Evolutionary conservation across 2,888 invertebrate genomes (phyloP), one percentile per base, ranked within the genome.

Genomic region (Geophilus truncorum): DNA sequence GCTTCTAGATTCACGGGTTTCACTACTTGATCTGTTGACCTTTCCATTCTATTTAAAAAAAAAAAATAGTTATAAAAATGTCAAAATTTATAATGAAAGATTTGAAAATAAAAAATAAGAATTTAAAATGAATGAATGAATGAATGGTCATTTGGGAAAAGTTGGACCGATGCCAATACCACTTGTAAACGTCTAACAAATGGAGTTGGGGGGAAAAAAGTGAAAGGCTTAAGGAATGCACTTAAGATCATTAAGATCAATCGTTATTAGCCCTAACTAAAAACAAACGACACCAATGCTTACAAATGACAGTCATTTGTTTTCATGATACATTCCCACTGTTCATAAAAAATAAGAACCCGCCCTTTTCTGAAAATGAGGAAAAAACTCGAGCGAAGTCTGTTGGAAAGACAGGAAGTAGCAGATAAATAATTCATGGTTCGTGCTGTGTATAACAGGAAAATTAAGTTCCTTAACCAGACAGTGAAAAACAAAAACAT

Each of bases 1-100:
- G 98, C 98, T 88, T 98, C 98, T 86, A 95, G 90, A 90, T 99
- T 98, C 82, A 99, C 94, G 15, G 98, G 97, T 86, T 98, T 97
- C 87, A 98, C 96, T 85, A 99, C 97, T 90, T 98, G 98, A 90
- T 98, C 98, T 83, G 97, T 97, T 77, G 97, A 97, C 82, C 97
- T 92, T 89, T 98, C 98, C 87, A 96, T 95, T 89, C 97, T 97
- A 90, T 80, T 88, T 88, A 81, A 79, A 77, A 81, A 83, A 83
- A 76, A 76, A 76, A 76, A 76, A 32, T 28, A 18, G 18, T 57
- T 57, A 21, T 57, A 21, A 1, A 21, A 12, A 40, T 7, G 5
- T 40, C 3, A 18, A 4, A 45, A 45, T 4, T 12, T 45, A 7
- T 45, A 3, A 45, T 9, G 15, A 45, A 45, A 45, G 15, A 45